Evolutionary conservation across 2,888 invertebrate species (phyloP), one percentile per base, ranked within the genome.

Genomic region (Koerneria pararmatus): DNA sequence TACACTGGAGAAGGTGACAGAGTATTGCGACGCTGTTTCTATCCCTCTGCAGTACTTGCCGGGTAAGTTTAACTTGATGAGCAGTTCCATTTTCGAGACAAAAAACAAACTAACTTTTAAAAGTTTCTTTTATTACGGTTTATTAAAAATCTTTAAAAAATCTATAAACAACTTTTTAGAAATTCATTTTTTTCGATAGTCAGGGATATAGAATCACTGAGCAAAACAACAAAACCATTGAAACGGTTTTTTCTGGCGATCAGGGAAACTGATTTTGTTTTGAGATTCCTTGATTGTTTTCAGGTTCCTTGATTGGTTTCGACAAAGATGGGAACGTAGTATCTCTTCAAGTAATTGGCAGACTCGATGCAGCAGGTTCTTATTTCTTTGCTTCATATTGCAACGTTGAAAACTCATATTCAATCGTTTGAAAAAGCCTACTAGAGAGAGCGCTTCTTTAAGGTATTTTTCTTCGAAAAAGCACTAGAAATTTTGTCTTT

Each of bases 281-380:
- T n/a, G n/a, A n/a, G n/a, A n/a, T n/a, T n/a, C n/a, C n/a, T n/a
- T n/a, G n/a, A n/a, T 29, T 19, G 32, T 19, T 31, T 71, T 24
- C 62, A 74, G 76, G 76, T 24, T 75, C 77, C 1, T 57, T 80
- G 22, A 69, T 80, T 11, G 80, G 80, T 31, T 69, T 74, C n/a
- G 80, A 80, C 65, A 74, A 75, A 27, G 74, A 79, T 35, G 75
- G 71, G 5, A 80, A 80, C 60, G 74, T 80, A 19, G 58, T 80
- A 22, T 74, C 74, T 6, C 67, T 80, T 3, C 79, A 80, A 70
- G 71, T 74, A 68, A 71, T 80, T 27, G 80, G 79, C 1, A 68
- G 71, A 48, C 58, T 78, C 19, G 80, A 80, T 61, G 78, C 77
- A 0, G 35, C 59, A 1, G 24, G 59, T 63, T 29, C 69, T 66